These are phyloP conservation scores for Spizella passerina DNA, from an alignment of 2,797 vertebrate genomes.

Conservation along the genomic window DNA sequence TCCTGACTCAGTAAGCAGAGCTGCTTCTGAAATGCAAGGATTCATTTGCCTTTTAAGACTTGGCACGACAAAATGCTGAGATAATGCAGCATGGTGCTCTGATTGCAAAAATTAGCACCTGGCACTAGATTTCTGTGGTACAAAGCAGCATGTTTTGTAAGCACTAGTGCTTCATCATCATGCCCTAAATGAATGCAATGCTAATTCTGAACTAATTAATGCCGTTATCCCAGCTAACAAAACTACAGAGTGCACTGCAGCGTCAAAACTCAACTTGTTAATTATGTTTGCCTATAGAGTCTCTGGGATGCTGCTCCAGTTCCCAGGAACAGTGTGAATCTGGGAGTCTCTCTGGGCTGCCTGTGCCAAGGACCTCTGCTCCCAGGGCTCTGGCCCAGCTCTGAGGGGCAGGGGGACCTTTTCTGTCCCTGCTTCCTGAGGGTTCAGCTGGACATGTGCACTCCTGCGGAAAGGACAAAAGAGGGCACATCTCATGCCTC, in stretches of 20 bases:
- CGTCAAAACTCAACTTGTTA: not conserved
- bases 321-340: not conserved
- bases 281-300: not conserved
- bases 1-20: not conserved
- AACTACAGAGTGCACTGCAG: not conserved
- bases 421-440: not conserved
- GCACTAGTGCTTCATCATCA: not conserved
- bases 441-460: not conserved
- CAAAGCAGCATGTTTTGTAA: not conserved
- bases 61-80: not conserved
- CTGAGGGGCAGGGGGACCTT: not conserved
- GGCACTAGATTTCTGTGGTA: not conserved
- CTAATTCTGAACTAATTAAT: conserved; percentile 25
- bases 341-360: not conserved
- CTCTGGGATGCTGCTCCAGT: not conserved
- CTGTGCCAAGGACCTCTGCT: not conserved
- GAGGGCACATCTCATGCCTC: not conserved
- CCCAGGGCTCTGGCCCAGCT: not conserved
- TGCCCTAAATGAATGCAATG: not conserved
- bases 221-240: not conserved
- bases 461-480: not conserved
- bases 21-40: not conserved
- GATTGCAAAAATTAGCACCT: not conserved
- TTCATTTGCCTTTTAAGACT: not conserved
- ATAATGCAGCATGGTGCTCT: not conserved